A percentile compares a stretch with the other conserved stretches of the same genome.
Evolutionary conservation across 1,140 invertebrate species (phyloP).

Genomic region (Ceratosolen fusciceps): DNA sequence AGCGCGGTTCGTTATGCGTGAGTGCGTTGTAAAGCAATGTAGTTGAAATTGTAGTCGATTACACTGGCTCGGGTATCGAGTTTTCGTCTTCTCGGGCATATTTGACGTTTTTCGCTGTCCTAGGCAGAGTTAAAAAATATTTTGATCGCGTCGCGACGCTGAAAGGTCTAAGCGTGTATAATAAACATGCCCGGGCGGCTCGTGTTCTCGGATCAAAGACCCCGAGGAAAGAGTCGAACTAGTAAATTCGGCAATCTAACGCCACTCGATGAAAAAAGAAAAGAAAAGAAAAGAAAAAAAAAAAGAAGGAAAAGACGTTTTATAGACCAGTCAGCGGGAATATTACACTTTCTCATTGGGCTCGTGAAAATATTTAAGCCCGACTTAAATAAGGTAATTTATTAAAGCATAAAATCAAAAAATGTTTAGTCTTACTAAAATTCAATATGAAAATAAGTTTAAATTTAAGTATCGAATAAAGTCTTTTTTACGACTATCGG

Average conservation of each 20-base stretch:
- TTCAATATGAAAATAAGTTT: slow-evolving; percentile 16
- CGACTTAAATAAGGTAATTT: slow-evolving; percentile 8
- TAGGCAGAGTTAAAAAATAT: neutral
- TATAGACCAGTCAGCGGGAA: neutral
- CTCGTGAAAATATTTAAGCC: neutral
- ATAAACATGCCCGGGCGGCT: neutral
- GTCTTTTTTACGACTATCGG: slow-evolving; percentile 11
- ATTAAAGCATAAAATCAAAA: slow-evolving; percentile 8
- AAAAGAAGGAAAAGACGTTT: neutral
- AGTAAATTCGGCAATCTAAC: neutral
- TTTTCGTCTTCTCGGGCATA: neutral
- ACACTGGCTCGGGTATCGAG: neutral
- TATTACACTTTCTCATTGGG: neutral
- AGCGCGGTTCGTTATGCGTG: too few species aligned
- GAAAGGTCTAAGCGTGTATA: neutral
- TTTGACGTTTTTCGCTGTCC: neutral
- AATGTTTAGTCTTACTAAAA: slow-evolving; percentile 14
- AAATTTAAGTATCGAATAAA: slow-evolving; percentile 17
- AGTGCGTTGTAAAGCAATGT: neutral
- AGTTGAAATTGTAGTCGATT: neutral
- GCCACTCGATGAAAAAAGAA: too few species aligned
- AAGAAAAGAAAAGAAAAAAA: too few species aligned
- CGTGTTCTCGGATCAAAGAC: neutral
- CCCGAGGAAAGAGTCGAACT: neutral
- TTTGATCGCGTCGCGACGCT: neutral